Conservation (phyloP, 2,797 vertebrate genomes). For the Falco biarmicus region DNA sequence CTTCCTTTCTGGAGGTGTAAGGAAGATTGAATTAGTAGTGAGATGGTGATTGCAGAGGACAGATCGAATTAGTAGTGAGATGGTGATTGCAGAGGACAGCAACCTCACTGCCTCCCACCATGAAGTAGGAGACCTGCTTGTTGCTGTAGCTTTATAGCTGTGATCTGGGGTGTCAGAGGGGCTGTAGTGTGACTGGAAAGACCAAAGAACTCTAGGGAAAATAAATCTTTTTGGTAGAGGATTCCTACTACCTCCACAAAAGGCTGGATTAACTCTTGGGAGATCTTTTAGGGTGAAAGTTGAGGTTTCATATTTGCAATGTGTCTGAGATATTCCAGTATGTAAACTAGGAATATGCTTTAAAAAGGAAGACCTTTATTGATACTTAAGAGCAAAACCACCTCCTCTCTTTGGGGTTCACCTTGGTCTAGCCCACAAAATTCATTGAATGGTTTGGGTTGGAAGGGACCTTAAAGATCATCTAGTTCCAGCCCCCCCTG, state of each 20-base stretch:
- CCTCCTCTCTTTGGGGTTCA: background rate
- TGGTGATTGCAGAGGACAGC: background rate
- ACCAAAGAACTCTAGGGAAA: background rate
- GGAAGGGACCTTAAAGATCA: too few species aligned
- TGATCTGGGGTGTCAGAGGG: background rate
- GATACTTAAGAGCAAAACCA: background rate
- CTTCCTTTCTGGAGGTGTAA: background rate
- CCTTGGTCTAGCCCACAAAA: fast-evolving
- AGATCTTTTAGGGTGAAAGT: background rate
- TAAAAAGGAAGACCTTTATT: background rate
- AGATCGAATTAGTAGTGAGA: background rate
- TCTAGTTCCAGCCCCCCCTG: too few species aligned
- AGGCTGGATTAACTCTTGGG: background rate
- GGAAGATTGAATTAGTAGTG: background rate
- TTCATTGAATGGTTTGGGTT: too few species aligned
- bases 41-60: background rate
- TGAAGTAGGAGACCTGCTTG: background rate
- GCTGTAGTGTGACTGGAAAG: background rate
- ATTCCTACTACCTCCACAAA: background rate
- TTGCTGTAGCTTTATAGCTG: background rate
- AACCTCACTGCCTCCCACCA: background rate
- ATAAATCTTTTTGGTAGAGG: background rate
- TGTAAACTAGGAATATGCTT: background rate
- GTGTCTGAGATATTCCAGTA: background rate
- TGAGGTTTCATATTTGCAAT: background rate